Percentiles rank a stretch among this genome's conserved stretches.
These are phyloP conservation scores for Lutjanus campechanus DNA, from an alignment of 2,797 vertebrate species.

Conservation along the genomic window DNA sequence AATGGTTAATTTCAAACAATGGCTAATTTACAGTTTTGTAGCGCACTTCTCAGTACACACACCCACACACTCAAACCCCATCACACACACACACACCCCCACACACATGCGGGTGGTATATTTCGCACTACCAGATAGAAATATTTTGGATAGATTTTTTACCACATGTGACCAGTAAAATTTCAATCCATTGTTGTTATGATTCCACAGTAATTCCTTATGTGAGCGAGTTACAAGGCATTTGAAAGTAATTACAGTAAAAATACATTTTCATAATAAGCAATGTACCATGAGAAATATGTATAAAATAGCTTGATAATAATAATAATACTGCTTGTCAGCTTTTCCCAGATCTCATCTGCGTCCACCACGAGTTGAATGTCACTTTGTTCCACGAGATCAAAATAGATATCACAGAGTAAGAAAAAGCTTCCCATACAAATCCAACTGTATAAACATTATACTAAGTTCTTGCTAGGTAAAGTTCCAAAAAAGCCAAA, in stretches of 20 bases:
- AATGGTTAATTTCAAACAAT: conserved; percentile 73
- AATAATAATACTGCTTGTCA: conserved; percentile 67
- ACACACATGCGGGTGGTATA: conserved; percentile 48
- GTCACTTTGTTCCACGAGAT: conserved; percentile 79
- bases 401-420: conserved; percentile 85
- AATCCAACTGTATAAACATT: conserved; percentile 87
- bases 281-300: conserved; percentile 83
- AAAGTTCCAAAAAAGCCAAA: conserved; percentile 83
- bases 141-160: conserved; percentile 69
- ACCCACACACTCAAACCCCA: conserved; percentile 21
- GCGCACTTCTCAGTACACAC: conserved; percentile 39
- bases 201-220: conserved; percentile 71
- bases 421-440: conserved; percentile 87
- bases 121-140: conserved; percentile 67
- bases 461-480: conserved; percentile 84
- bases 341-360: conserved; percentile 71
- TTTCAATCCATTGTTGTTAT: conserved; percentile 56
- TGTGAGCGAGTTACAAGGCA: conserved; percentile 77
- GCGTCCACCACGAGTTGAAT: conserved; percentile 64
- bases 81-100: conserved; percentile 18
- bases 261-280: conserved; percentile 82
- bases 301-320: conserved; percentile 84
- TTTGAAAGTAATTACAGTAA: conserved; percentile 83
- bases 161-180: conserved; percentile 56
- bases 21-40: conserved; percentile 81